phyloP scores from a whole-genome alignment of 2,113 vertebrate species.

The Electrona antarctica region DNA sequence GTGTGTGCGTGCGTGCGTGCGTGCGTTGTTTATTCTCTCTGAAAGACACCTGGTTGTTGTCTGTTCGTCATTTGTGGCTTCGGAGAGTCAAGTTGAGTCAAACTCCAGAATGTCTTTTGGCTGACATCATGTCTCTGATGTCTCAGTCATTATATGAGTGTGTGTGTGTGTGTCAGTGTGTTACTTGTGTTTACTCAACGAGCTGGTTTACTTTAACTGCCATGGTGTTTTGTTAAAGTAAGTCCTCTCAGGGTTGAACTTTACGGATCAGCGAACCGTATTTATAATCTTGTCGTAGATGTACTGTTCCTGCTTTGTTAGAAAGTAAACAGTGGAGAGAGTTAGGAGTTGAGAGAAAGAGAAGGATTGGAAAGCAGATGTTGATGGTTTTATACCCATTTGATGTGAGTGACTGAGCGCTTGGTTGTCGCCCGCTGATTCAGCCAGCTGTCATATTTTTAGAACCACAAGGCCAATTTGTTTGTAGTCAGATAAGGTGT shows the following conservation, averaged over 20 bases:
- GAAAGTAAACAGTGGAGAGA: not conserved
- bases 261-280: not conserved
- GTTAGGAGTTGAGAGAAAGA: too few species aligned
- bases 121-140: constrained; percentile 45
- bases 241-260: not conserved
- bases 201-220: not conserved
- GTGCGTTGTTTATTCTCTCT: not conserved
- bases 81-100: constrained; percentile 32
- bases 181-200: not conserved
- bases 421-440: too few species aligned
- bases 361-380: too few species aligned
- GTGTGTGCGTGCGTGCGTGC: not conserved
- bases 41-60: constrained; percentile 25
- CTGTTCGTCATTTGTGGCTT: constrained; percentile 16
- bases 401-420: too few species aligned
- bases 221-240: not conserved
- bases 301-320: not conserved
- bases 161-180: not conserved
- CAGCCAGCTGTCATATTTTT: too few species aligned
- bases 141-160: constrained; percentile 22
- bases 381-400: too few species aligned
- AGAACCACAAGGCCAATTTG: too few species aligned
- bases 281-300: too few species aligned
- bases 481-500: too few species aligned
- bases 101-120: constrained; percentile 43